Evolutionary conservation across 2,888 invertebrate genomes (phyloP).

Genomic region (Proisotoma minuta): DNA sequence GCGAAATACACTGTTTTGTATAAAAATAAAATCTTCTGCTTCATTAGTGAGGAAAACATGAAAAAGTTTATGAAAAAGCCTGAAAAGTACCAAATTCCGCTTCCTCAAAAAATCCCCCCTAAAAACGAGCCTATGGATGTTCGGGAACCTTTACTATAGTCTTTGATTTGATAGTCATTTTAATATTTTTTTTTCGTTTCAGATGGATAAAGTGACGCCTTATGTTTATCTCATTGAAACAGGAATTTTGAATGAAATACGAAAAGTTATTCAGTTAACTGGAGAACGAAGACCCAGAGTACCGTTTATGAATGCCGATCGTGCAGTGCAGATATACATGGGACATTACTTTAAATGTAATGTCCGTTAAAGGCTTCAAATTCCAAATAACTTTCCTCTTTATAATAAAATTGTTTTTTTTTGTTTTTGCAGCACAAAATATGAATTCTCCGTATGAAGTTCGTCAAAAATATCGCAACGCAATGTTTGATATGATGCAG

Average conservation of each 20-base stretch:
- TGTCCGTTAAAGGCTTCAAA: neutral
- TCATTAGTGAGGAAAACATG: constrained; percentile 25
- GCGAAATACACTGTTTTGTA: constrained; percentile 32
- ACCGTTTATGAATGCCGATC: constrained; percentile 32
- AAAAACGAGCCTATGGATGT: constrained; percentile 29
- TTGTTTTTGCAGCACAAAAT: constrained; percentile 25
- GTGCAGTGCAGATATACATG: constrained; percentile 33
- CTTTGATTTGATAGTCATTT: no score
- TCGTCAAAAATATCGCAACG: constrained; percentile 36
- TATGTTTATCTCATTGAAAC: constrained; percentile 28
- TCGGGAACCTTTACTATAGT: constrained; percentile 2
- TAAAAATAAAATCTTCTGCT: constrained; percentile 23
- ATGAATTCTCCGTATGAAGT: constrained; percentile 26
- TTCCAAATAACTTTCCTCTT: neutral
- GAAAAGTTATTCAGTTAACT: constrained; percentile 22
- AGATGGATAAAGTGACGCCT: constrained; percentile 29
- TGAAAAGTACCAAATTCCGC: constrained; percentile 16
- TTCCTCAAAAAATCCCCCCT: constrained; percentile 30
- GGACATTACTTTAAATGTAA: constrained; percentile 40
- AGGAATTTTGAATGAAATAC: constrained; percentile 26
- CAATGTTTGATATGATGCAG: constrained; percentile 36
- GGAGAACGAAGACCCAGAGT: constrained; percentile 31
- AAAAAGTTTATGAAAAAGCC: constrained; percentile 33
- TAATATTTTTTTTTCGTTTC: neutral
- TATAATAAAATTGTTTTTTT: neutral